phyloP scores from a whole-genome alignment of 2,797 vertebrate genomes.

The Apodemus agrarius region DNA sequence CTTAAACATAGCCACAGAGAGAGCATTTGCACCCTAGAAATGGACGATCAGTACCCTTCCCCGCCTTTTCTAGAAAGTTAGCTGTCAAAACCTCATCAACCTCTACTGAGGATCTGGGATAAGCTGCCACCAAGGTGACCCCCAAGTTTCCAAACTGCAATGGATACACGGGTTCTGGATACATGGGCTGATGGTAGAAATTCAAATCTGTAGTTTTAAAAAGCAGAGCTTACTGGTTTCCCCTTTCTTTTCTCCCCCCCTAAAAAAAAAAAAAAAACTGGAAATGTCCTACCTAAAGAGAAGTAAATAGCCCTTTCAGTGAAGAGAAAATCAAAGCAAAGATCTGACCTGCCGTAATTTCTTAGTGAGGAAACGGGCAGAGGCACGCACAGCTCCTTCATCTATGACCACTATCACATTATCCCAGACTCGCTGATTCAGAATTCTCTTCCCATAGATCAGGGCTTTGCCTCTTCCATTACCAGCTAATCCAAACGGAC shows the following conservation, averaged over 20 bases:
- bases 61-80: neutral
- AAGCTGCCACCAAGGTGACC: neutral
- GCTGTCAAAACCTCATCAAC: neutral
- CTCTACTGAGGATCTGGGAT: neutral
- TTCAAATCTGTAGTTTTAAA: conserved; percentile 5
- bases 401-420: conserved; percentile 63
- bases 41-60: neutral
- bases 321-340: conserved; percentile 34
- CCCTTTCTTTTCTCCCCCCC: neutral
- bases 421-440: conserved; percentile 64
- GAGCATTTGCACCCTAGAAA: neutral
- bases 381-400: neutral
- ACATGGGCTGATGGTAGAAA: neutral
- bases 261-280: neutral
- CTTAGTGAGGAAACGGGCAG: conserved; percentile 35
- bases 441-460: conserved; percentile 72
- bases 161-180: neutral
- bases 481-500: conserved; percentile 75
- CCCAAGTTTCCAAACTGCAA: neutral
- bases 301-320: conserved; percentile 57
- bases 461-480: conserved; percentile 67
- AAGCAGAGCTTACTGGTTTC: neutral
- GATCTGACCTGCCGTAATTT: conserved; percentile 42
- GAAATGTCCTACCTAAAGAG: conserved; percentile 38
- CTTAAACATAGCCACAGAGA: neutral